A percentile compares a stretch with the other conserved stretches of the same genome.
phyloP scores from a whole-genome alignment of 2,113 vertebrate species.

The Corythaixoides concolor region DNA sequence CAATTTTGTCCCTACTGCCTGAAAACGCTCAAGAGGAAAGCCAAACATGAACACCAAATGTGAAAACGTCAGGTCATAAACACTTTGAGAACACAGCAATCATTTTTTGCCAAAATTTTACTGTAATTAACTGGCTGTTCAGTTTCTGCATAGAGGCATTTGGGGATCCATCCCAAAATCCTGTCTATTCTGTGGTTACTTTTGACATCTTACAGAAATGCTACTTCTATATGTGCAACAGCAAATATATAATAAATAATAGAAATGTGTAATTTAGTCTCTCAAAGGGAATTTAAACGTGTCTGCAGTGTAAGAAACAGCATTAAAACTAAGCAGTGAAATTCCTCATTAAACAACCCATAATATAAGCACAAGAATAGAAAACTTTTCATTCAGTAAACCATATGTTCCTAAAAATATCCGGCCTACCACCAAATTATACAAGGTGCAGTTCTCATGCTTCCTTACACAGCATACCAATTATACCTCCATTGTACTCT shows the following conservation, averaged over 20 bases:
- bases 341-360: neutral
- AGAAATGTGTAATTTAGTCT: neutral
- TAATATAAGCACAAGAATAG: neutral
- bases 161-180: neutral
- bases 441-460: neutral
- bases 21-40: neutral
- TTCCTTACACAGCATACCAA: neutral
- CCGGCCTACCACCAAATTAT: neutral
- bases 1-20: neutral
- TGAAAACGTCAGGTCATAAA: neutral
- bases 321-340: neutral
- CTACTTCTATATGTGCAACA: neutral
- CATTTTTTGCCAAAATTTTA: neutral
- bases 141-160: neutral
- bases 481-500: neutral
- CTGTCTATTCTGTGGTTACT: neutral
- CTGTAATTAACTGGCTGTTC: neutral
- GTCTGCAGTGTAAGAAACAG: neutral
- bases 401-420: neutral
- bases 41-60: neutral
- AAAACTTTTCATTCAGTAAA: slow-evolving; percentile 1
- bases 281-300: neutral
- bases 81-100: neutral
- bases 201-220: neutral
- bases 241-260: neutral